These are phyloP conservation scores for Zeuzera pyrina DNA, from an alignment of 2,888 invertebrate species.

Conservation along the genomic window DNA sequence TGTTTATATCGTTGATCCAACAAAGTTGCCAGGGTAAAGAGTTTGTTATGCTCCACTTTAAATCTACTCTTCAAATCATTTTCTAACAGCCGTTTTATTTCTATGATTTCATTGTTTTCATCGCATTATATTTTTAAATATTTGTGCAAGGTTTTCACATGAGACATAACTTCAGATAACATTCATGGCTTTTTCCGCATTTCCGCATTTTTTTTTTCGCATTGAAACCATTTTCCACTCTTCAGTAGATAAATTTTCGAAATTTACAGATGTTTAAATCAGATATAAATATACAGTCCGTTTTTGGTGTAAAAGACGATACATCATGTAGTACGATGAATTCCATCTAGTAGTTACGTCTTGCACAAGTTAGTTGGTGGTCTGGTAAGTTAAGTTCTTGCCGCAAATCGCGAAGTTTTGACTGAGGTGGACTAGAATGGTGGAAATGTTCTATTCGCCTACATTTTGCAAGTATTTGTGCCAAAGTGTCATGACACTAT, in stretches of 20 bases:
- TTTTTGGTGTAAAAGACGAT: constrained; percentile 7
- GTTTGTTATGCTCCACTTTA: no score
- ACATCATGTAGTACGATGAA: constrained; percentile 7
- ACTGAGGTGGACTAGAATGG: constrained; percentile 1
- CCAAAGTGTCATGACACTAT: neutral
- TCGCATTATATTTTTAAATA: no score
- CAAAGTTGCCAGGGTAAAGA: no score
- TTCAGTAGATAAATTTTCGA: constrained; percentile 5
- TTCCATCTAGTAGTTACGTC: constrained; percentile 4
- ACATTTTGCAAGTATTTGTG: constrained; percentile 2
- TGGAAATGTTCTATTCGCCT: constrained; percentile 2
- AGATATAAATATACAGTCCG: constrained; percentile 4
- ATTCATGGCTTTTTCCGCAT: no score
- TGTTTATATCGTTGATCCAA: no score
- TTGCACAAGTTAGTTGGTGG: constrained; percentile 7
- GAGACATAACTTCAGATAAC: no score
- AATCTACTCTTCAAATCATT: no score
- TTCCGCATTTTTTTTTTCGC: no score
- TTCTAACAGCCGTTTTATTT: no score
- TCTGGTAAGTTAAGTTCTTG: constrained; percentile 7
- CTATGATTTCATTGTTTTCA: no score
- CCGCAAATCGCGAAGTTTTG: constrained; percentile 5
- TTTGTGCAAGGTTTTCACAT: no score
- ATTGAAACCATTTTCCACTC: constrained; percentile 8
- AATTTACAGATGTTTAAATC: constrained; percentile 5